phyloP scores from a whole-genome alignment of 30 jellyfish, hydroid and myxozoan genomes.

The Nemopilema nomurai region DNA sequence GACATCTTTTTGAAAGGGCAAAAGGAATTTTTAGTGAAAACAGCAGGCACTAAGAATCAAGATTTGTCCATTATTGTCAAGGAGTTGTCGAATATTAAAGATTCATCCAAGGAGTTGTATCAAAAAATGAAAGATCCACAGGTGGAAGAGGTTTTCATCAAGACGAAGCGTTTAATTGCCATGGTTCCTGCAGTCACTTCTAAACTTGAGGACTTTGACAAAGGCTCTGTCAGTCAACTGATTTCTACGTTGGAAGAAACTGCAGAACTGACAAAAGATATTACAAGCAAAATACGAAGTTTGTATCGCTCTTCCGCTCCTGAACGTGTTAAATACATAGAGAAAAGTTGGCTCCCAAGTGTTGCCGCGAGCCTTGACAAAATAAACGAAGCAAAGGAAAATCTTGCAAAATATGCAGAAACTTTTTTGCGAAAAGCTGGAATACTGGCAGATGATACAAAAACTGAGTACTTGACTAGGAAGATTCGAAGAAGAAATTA shows the following conservation, averaged over 20 bases:
- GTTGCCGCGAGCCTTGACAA: constrained; percentile 41
- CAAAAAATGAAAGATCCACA: constrained; percentile 55
- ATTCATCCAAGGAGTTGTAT: constrained; percentile 13
- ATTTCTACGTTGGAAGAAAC: constrained; percentile 11
- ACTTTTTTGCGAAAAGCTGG: constrained; percentile 24
- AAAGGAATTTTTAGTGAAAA: neutral
- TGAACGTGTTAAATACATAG: constrained; percentile 4
- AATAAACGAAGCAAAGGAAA: constrained; percentile 33
- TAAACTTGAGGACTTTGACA: constrained; percentile 2
- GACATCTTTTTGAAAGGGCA: constrained; percentile 34
- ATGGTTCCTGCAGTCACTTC: constrained; percentile 21
- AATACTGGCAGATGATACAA: neutral
- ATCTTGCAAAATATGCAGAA: constrained; percentile 14
- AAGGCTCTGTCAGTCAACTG: constrained; percentile 64
- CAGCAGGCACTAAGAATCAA: constrained; percentile 52
- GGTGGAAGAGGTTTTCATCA: neutral
- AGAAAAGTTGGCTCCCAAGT: constrained; percentile 36
- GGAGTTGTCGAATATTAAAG: constrained; percentile 25
- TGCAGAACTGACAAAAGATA: constrained; percentile 26
- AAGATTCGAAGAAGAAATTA: constrained; percentile 16
- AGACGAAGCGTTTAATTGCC: constrained; percentile 4
- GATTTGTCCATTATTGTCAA: constrained; percentile 21
- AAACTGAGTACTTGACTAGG: neutral
- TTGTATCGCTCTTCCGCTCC: constrained; percentile 5
- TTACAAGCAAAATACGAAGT: constrained; percentile 3